These are phyloP conservation scores for Drosophila serrata DNA, from an alignment of 1,140 invertebrate species.

Conservation along the genomic window DNA sequence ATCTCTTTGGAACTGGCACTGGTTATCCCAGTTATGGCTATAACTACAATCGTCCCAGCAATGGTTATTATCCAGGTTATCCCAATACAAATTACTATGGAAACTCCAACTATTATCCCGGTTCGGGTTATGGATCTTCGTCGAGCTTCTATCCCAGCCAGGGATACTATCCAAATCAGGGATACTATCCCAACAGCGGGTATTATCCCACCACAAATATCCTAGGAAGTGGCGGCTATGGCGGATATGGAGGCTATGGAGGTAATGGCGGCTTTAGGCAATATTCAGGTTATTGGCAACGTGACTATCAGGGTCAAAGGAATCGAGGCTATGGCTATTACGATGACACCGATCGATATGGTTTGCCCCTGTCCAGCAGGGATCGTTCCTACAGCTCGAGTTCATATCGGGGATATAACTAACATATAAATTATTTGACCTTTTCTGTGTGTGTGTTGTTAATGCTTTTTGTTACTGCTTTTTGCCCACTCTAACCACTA, in stretches of 20 bases:
- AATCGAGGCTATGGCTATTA: conserved; percentile 84
- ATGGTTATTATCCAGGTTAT: conserved; percentile 59
- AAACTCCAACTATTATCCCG: conserved; percentile 19
- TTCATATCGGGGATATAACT: conserved; percentile 74
- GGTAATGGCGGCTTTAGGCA: conserved; percentile 85
- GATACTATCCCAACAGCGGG: conserved; percentile 13
- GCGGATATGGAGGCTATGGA: conserved; percentile 85
- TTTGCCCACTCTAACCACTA: background rate
- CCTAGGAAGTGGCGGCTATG: conserved; percentile 66
- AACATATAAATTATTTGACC: conserved; percentile 20
- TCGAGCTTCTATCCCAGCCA: conserved; percentile 25
- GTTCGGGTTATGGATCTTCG: conserved; percentile 47
- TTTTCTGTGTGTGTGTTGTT: conserved; percentile 19
- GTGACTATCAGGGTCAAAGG: conserved; percentile 74
- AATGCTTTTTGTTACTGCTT: conserved; percentile 38
- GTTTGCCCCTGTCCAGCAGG: conserved; percentile 61
- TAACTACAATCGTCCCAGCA: conserved; percentile 41
- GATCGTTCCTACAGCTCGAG: conserved; percentile 52
- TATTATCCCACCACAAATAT: conserved; percentile 79
- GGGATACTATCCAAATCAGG: conserved; percentile 46
- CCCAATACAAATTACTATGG: conserved; percentile 45
- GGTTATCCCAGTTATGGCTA: conserved; percentile 64
- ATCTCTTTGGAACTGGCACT: conserved; percentile 64
- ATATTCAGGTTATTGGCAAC: conserved; percentile 85
- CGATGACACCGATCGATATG: conserved; percentile 73